Evolutionary conservation across 2,797 vertebrate species (phyloP).

Genomic region (Borostomias antarcticus): DNA sequence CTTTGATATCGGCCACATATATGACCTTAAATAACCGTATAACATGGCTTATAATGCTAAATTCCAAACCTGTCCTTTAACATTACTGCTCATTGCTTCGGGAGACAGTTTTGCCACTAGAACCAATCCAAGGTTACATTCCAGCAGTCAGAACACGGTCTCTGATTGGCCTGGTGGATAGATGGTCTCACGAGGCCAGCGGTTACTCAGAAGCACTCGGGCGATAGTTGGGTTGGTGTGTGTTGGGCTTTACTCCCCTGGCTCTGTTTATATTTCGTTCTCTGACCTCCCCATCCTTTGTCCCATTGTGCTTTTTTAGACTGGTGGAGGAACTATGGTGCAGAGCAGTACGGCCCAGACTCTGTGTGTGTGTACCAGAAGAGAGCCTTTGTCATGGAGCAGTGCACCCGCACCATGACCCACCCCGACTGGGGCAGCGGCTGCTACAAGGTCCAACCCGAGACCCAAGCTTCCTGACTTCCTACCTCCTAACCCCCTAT

Average conservation of each 20-base stretch:
- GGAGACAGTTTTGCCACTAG: no score
- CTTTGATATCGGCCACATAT: no score
- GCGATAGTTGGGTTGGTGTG: not conserved
- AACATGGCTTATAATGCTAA: no score
- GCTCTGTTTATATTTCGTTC: not conserved
- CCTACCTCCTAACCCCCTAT: not conserved
- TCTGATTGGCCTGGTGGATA: no score
- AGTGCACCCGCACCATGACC: constrained; percentile 87
- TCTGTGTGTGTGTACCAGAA: constrained; percentile 93
- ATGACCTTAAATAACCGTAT: no score
- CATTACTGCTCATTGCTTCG: no score
- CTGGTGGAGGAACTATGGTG: constrained; percentile 91
- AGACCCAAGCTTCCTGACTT: constrained; percentile 1
- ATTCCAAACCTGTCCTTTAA: no score
- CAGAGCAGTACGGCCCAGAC: constrained; percentile 89
- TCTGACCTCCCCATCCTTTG: not conserved
- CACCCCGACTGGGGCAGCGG: constrained; percentile 98
- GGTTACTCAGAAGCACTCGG: no score
- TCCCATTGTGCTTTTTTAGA: constrained; percentile 73
- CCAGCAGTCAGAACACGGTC: no score
- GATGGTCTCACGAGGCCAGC: no score
- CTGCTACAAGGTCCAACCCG: constrained; percentile 86
- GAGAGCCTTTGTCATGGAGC: constrained; percentile 92
- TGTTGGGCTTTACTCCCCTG: not conserved
- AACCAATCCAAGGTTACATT: no score